Conservation (phyloP, 2,888 invertebrate genomes). For the Pantelozetes paolii region DNA sequence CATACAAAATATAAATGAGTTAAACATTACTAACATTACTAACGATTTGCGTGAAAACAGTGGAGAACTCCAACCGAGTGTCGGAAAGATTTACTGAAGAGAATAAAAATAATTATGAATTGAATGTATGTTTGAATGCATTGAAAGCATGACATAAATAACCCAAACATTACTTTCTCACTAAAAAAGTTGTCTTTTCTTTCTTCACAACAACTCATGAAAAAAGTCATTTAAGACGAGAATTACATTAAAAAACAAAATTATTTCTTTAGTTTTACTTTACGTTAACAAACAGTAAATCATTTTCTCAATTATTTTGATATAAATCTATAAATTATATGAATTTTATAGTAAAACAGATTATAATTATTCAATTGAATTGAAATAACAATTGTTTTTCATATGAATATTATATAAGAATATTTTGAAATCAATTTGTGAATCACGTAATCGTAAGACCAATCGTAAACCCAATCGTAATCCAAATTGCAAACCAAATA, state of each 20-base stretch:
- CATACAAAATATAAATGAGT: conserved; percentile 27
- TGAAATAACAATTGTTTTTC: background rate
- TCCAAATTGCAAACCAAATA: background rate
- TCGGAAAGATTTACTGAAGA: conserved; percentile 28
- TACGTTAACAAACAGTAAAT: background rate
- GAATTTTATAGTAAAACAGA: no score
- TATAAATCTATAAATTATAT: background rate
- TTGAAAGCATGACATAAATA: conserved; percentile 8
- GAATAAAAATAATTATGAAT: conserved; percentile 27
- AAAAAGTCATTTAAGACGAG: background rate
- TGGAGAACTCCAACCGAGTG: conserved; percentile 19
- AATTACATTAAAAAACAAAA: background rate
- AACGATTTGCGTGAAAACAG: conserved; percentile 22
- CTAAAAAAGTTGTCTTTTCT: background rate
- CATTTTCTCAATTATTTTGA: background rate
- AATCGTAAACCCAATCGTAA: no score
- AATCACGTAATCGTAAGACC: background rate
- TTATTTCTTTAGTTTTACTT: background rate
- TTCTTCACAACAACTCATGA: background rate
- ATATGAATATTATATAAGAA: background rate
- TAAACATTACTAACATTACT: conserved; percentile 27
- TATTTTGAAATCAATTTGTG: background rate
- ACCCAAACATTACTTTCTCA: background rate
- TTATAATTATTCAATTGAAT: conserved; percentile 8
- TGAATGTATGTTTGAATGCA: no score